phyloP scores from a whole-genome alignment of 2,113 vertebrate species.

The Oxygymnocypris stewartii region DNA sequence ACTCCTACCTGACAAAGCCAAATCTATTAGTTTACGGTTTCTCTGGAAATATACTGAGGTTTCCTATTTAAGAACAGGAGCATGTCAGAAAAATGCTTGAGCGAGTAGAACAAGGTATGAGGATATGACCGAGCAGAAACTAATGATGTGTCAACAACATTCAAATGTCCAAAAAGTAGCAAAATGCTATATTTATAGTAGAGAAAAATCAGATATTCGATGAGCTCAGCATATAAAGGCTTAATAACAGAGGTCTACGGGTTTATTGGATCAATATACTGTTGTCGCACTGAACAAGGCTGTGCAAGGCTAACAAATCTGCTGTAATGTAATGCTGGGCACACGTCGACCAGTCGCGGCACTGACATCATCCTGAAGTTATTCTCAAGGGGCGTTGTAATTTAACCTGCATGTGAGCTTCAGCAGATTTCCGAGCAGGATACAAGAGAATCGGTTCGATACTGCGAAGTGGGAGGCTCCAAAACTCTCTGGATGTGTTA shows the following conservation, averaged over 20 bases:
- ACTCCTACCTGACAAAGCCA: neutral
- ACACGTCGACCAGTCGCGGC: slow-evolving; percentile 63
- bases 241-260: neutral
- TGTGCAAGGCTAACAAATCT: slow-evolving; percentile 72
- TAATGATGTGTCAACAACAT: neutral
- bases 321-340: slow-evolving; percentile 73
- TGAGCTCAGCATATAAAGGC: slow-evolving; percentile 22
- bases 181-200: neutral
- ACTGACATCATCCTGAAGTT: slow-evolving; percentile 61
- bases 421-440: slow-evolving; percentile 66
- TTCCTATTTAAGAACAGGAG: neutral
- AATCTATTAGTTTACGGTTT: slow-evolving; percentile 25
- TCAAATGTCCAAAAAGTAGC: neutral
- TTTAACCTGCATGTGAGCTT: slow-evolving; percentile 63
- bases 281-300: slow-evolving; percentile 54
- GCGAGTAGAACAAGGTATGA: neutral
- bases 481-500: neutral
- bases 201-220: neutral
- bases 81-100: neutral
- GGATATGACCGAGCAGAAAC: slow-evolving; percentile 7
- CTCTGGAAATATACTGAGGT: slow-evolving; percentile 2
- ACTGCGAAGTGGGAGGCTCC: slow-evolving; percentile 33
- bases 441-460: slow-evolving; percentile 49
- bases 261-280: slow-evolving; percentile 61
- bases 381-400: slow-evolving; percentile 65